phyloP scores from a whole-genome alignment of 2,797 vertebrate genomes.

The Gila robusta region DNA sequence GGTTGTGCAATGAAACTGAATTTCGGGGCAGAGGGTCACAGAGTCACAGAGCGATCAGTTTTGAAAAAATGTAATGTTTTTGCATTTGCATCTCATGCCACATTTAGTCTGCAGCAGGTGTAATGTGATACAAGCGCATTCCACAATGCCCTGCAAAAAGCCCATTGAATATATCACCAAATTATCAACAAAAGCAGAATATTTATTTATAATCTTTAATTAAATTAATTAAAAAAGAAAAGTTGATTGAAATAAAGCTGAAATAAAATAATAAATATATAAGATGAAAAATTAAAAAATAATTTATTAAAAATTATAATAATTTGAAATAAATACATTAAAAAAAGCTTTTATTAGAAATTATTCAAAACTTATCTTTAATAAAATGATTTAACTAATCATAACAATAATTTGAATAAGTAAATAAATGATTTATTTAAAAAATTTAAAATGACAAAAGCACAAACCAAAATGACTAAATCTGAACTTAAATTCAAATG shows the following conservation, averaged over 20 bases:
- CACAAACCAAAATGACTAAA: too few species aligned
- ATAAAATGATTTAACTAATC: too few species aligned
- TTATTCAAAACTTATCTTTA: too few species aligned
- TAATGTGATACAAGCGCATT: background rate
- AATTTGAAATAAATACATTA: background rate
- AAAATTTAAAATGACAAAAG: too few species aligned
- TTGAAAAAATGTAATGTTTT: background rate
- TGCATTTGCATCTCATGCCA: background rate
- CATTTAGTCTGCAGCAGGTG: too few species aligned
- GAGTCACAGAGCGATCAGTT: background rate
- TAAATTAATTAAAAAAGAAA: too few species aligned
- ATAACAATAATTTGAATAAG: too few species aligned
- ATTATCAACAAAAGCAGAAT: background rate
- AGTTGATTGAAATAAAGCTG: background rate
- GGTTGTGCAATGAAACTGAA: background rate
- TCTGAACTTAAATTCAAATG: too few species aligned
- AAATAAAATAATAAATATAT: background rate
- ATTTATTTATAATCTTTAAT: background rate
- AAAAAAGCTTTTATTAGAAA: too few species aligned
- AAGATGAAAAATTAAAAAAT: background rate
- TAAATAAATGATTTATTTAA: too few species aligned
- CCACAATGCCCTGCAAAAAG: background rate
- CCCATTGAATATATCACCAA: background rate
- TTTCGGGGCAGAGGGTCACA: conserved; percentile 18
- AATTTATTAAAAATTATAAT: too few species aligned